A percentile compares a stretch with the other conserved stretches of the same genome.
Conservation (phyloP, 1,140 invertebrate genomes). For the Brachionus manjavacas region DNA sequence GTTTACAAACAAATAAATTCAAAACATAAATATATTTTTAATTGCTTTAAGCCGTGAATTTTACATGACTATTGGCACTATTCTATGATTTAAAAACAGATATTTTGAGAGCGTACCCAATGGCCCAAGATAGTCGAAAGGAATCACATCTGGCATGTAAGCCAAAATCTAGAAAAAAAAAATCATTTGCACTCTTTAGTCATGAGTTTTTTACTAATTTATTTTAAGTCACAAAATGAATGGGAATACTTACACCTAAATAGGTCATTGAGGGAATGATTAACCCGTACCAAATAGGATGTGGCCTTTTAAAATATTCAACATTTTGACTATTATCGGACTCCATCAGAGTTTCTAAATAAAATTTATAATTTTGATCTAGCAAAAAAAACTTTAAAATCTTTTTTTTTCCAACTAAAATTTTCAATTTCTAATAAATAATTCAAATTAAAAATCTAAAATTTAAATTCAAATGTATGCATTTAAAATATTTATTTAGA, state of each 20-base stretch:
- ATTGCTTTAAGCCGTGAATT: neutral
- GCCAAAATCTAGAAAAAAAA: conserved; percentile 11
- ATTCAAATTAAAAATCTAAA: neutral
- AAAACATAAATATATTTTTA: neutral
- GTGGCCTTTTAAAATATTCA: conserved; percentile 32
- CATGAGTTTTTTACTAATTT: neutral
- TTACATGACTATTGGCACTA: conserved; percentile 35
- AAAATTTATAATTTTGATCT: neutral
- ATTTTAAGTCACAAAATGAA: too few relatives aligned
- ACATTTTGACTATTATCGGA: neutral
- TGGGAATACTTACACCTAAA: neutral
- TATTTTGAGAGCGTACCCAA: neutral
- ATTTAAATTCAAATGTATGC: neutral
- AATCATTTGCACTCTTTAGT: neutral
- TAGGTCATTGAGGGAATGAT: conserved; percentile 4
- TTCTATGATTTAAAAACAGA: conserved; percentile 16
- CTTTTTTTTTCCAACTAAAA: neutral
- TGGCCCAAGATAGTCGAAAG: conserved; percentile 21
- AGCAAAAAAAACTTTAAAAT: neutral
- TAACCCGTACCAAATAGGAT: neutral
- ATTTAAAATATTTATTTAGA: neutral
- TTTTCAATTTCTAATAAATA: neutral
- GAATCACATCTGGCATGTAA: conserved; percentile 36
- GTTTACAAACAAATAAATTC: neutral
- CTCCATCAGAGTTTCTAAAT: neutral